A percentile compares a stretch with the other conserved stretches of the same genome.
Conservation (phyloP, 1,140 invertebrate species). For the Conopomorpha cramerella region DNA sequence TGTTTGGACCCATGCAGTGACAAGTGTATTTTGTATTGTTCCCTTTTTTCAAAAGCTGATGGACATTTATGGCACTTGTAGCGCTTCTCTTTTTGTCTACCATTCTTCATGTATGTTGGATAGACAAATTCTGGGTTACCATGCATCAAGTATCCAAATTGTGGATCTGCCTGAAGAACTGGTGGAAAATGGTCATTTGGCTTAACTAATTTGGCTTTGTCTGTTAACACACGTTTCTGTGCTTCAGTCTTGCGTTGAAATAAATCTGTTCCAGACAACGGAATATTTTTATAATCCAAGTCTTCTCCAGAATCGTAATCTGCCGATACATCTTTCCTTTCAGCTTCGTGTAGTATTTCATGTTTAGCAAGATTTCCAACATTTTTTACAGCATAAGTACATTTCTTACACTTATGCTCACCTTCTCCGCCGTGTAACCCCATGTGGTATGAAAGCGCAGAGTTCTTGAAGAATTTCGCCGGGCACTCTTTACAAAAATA, state of each 20-base stretch:
- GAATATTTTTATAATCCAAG: constrained; percentile 58
- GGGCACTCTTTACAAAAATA: constrained; percentile 69
- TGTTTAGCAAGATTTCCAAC: constrained; percentile 78
- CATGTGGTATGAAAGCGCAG: constrained; percentile 74
- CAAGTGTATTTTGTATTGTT: constrained; percentile 84
- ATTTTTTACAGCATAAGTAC: constrained; percentile 82
- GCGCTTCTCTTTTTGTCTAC: constrained; percentile 73
- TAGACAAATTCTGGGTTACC: constrained; percentile 80
- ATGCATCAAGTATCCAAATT: constrained; percentile 69
- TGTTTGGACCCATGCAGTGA: constrained; percentile 83
- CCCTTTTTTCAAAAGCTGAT: constrained; percentile 83
- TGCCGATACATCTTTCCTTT: constrained; percentile 23
- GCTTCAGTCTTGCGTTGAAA: constrained; percentile 66
- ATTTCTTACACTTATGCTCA: constrained; percentile 77
- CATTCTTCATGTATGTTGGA: constrained; percentile 75
- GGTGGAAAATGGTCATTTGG: constrained; percentile 56
- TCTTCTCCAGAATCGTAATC: constrained; percentile 55
- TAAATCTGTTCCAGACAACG: constrained; percentile 66
- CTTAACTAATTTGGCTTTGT: constrained; percentile 52
- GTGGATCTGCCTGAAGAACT: constrained; percentile 63
- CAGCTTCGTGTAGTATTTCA: constrained; percentile 53
- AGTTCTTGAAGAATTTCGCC: constrained; percentile 69
- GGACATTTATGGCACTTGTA: constrained; percentile 88
- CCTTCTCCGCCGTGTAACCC: constrained; percentile 72
- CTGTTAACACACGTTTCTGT: constrained; percentile 52